Evolutionary conservation across 2,113 vertebrate species (phyloP).

Genomic region (Megaceryle torquata): DNA sequence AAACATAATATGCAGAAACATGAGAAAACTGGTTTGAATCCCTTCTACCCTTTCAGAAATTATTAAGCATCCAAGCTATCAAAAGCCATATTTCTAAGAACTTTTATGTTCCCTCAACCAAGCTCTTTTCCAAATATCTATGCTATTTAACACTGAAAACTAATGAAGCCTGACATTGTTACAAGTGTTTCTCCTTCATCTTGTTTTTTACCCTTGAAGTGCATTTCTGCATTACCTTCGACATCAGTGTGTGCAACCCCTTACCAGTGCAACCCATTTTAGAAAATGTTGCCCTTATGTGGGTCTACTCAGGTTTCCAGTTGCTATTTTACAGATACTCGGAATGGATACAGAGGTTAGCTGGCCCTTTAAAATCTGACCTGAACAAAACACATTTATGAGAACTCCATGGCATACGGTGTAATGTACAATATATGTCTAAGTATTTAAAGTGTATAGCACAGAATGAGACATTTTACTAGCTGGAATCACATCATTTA

Average conservation of each 20-base stretch:
- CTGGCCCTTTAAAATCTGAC: not conserved
- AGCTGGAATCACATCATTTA: conserved; percentile 27
- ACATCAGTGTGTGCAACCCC: not conserved
- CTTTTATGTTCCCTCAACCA: not conserved
- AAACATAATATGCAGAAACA: not conserved
- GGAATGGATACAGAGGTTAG: not conserved
- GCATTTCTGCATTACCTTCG: not conserved
- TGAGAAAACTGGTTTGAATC: conserved; percentile 15
- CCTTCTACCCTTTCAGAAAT: not conserved
- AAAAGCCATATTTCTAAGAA: not conserved
- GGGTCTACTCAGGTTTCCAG: not conserved
- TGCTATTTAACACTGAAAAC: not conserved
- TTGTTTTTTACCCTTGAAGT: not conserved
- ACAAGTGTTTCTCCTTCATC: not conserved
- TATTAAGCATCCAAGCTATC: not conserved
- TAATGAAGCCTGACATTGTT: not conserved
- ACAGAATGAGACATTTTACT: conserved; percentile 41
- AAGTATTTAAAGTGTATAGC: not conserved
- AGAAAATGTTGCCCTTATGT: not conserved
- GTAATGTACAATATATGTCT: not conserved
- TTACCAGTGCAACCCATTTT: not conserved
- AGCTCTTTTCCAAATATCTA: not conserved
- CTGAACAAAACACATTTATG: not conserved
- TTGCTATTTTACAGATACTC: not conserved
- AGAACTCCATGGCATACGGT: not conserved